Conservation (phyloP, 2,797 vertebrate species). For the Adelosebastes latens region DNA sequence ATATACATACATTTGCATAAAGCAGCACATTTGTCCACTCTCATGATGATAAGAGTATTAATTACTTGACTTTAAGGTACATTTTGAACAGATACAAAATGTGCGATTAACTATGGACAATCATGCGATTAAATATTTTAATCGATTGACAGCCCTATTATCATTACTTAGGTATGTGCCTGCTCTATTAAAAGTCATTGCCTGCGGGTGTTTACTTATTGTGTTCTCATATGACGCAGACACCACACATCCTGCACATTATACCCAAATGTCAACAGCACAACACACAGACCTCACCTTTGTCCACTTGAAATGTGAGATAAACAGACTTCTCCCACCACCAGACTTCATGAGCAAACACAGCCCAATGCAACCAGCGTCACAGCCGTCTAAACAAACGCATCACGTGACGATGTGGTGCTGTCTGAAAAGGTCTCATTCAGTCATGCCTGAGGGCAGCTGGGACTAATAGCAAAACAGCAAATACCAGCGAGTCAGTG, state of each 20-base stretch:
- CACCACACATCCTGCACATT: neutral
- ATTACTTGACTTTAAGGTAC: too few species aligned
- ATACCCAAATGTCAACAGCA: neutral
- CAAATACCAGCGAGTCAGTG: conserved; percentile 17
- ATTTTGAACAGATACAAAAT: too few species aligned
- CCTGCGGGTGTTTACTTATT: neutral
- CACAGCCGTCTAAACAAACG: neutral
- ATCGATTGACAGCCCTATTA: neutral
- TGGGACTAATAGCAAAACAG: conserved; percentile 24
- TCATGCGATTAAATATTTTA: too few species aligned
- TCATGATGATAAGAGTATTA: too few species aligned
- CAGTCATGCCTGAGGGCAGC: conserved; percentile 3
- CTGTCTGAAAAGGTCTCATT: conserved; percentile 20
- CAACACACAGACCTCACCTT: conserved; percentile 2
- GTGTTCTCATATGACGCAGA: neutral
- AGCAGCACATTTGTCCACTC: too few species aligned
- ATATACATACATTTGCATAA: too few species aligned
- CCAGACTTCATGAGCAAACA: conserved; percentile 5
- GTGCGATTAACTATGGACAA: too few species aligned
- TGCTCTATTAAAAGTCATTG: neutral
- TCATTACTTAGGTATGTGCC: neutral
- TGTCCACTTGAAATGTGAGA: neutral
- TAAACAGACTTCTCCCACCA: conserved; percentile 1
- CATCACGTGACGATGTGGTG: conserved; percentile 16
- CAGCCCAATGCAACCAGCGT: neutral